Conservation (phyloP, 2,797 vertebrate genomes). For the Astyanax mexicanus region DNA sequence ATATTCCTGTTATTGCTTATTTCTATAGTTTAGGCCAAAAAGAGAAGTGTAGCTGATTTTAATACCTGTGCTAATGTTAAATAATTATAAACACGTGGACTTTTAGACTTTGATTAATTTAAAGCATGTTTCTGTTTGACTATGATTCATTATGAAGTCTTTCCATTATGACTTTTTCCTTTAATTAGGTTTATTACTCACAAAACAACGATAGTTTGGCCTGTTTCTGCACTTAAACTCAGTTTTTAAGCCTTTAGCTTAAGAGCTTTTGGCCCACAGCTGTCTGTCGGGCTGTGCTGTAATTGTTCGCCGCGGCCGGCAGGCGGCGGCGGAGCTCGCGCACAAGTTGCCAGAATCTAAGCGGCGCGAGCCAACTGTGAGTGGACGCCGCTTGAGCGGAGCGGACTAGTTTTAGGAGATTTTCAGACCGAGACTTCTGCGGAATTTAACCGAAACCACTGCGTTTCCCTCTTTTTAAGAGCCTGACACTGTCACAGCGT, state of each 20-base stretch:
- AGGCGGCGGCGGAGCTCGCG: conserved; percentile 41
- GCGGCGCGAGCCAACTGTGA: not conserved
- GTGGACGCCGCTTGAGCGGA: conserved; percentile 3
- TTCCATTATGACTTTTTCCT: too few species aligned
- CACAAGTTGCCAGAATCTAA: not conserved
- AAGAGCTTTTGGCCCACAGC: not conserved
- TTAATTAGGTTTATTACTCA: too few species aligned
- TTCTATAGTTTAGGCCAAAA: too few species aligned
- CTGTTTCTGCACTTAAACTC: too few species aligned
- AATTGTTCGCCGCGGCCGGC: conserved; percentile 4
- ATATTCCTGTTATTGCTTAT: too few species aligned
- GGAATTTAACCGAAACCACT: not conserved
- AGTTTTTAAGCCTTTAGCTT: not conserved
- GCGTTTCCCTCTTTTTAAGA: not conserved
- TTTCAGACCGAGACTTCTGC: conserved; percentile 2
- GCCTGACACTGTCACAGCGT: not conserved
- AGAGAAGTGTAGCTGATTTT: too few species aligned
- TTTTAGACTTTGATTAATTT: too few species aligned
- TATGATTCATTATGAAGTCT: too few species aligned
- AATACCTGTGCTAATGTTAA: too few species aligned
- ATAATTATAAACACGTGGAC: too few species aligned
- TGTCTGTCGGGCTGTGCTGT: not conserved
- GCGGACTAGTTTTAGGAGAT: conserved; percentile 31
- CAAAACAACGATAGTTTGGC: too few species aligned
- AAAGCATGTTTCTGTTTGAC: too few species aligned